Percentiles rank a stretch among this genome's conserved stretches.
Conservation (phyloP, 2,113 vertebrate species). For the Zosterops borbonicus region DNA sequence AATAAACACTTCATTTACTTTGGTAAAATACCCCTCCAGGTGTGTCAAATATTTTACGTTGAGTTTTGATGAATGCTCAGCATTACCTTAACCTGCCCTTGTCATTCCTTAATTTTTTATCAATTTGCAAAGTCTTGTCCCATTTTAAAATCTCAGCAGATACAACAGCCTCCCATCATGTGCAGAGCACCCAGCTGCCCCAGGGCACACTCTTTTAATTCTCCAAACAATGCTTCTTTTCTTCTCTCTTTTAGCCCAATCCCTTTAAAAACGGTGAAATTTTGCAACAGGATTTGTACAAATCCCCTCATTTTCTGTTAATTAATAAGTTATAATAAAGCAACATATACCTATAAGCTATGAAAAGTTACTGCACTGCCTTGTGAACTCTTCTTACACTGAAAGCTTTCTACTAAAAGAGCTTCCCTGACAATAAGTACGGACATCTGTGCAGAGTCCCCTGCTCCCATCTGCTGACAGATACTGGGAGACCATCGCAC, state of each 20-base stretch:
- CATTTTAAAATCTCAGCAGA: not conserved
- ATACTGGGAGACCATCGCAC: not conserved
- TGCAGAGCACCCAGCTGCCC: not conserved
- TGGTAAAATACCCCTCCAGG: not conserved
- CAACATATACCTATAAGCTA: not conserved
- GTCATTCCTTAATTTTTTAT: not conserved
- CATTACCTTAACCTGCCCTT: not conserved
- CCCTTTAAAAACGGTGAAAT: not conserved
- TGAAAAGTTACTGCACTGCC: not conserved
- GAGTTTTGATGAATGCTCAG: not conserved
- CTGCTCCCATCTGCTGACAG: not conserved
- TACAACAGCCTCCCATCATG: not conserved
- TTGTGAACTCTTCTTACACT: not conserved
- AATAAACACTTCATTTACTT: not conserved
- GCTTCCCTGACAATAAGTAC: not conserved
- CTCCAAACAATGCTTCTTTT: slow-evolving; percentile 28
- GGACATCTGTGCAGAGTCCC: rapidly evolving
- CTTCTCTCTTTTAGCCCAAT: not conserved
- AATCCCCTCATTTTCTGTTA: slow-evolving; percentile 18
- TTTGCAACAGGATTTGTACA: slow-evolving; percentile 15
- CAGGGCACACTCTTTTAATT: not conserved
- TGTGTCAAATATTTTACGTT: not conserved
- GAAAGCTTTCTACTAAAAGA: not conserved
- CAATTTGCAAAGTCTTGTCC: not conserved
- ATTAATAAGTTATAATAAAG: slow-evolving; percentile 34